A percentile compares a stretch with the other conserved stretches of the same genome.
Conservation (phyloP, 2,113 vertebrate genomes). For the Cromileptes altivelis region DNA sequence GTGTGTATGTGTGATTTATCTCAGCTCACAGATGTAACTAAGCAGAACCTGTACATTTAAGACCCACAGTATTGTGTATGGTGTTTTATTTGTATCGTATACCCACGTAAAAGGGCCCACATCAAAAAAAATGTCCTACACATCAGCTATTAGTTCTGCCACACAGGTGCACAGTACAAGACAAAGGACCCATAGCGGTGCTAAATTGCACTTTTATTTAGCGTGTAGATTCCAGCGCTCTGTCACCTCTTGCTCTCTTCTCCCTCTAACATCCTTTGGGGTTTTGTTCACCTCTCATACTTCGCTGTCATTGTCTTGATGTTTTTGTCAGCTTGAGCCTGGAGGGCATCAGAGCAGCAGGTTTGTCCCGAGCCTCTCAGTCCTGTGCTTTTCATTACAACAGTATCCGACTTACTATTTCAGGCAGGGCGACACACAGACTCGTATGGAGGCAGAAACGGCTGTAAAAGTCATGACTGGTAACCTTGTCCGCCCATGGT, state of each 20-base stretch:
- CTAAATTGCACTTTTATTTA: constrained; percentile 74
- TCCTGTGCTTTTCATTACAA: constrained; percentile 81
- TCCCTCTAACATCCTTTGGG: constrained; percentile 78
- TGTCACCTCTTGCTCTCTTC: constrained; percentile 72
- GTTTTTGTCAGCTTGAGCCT: constrained; percentile 93
- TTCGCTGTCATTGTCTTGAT: constrained; percentile 95
- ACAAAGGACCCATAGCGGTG: constrained; percentile 53
- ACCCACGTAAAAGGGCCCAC: not conserved
- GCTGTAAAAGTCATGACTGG: constrained; percentile 79
- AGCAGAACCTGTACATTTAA: not conserved
- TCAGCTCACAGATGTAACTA: not conserved
- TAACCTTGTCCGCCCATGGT: constrained; percentile 84
- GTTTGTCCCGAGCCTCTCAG: constrained; percentile 84
- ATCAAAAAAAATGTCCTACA: constrained; percentile 6
- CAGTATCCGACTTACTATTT: constrained; percentile 88
- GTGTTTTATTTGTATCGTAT: constrained; percentile 11
- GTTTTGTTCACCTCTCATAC: constrained; percentile 87
- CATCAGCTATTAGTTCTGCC: constrained; percentile 9
- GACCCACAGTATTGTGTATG: constrained; percentile 3
- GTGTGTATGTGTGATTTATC: not conserved
- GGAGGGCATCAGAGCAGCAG: constrained; percentile 91
- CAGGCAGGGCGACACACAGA: constrained; percentile 85
- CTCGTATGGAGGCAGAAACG: constrained; percentile 73
- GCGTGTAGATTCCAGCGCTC: constrained; percentile 46
- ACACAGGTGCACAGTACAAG: constrained; percentile 45